Conservation (phyloP, 2,797 vertebrate genomes). For the Craterocephalus amniculus region DNA sequence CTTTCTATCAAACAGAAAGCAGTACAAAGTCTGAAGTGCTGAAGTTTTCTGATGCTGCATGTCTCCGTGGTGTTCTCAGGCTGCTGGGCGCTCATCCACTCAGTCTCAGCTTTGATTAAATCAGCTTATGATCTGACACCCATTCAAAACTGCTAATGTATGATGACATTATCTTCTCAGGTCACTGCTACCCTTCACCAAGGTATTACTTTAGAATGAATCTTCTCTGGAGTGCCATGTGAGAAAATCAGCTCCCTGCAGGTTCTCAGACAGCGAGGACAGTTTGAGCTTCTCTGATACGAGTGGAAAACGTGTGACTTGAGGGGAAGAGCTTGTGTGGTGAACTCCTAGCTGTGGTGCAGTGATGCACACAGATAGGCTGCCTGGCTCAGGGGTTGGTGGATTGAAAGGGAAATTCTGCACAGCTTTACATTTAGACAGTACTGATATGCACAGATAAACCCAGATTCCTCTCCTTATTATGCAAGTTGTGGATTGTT, state of each 20-base stretch:
- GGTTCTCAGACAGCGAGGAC: constrained; percentile 8
- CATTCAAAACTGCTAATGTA: constrained; percentile 46
- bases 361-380: constrained; percentile 53
- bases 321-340: constrained; percentile 13
- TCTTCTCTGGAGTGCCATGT: constrained; percentile 31
- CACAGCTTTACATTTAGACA: constrained; percentile 30
- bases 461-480: neutral
- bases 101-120: constrained; percentile 55
- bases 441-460: constrained; percentile 14
- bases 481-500: no score
- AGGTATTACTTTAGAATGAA: constrained; percentile 46
- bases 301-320: constrained; percentile 19
- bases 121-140: constrained; percentile 54
- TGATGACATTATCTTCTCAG: constrained; percentile 61
- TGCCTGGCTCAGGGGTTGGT: constrained; percentile 12
- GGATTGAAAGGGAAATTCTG: constrained; percentile 36
- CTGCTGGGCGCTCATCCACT: constrained; percentile 28
- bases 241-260: constrained; percentile 12
- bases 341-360: constrained; percentile 42
- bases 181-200: constrained; percentile 51
- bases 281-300: constrained; percentile 14
- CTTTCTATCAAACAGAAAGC: no score
- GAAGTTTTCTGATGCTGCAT: neutral
- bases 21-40: constrained; percentile 20
- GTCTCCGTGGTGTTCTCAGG: constrained; percentile 1